Conservation (phyloP, 2,113 vertebrate genomes). For the Bubo bubo region DNA sequence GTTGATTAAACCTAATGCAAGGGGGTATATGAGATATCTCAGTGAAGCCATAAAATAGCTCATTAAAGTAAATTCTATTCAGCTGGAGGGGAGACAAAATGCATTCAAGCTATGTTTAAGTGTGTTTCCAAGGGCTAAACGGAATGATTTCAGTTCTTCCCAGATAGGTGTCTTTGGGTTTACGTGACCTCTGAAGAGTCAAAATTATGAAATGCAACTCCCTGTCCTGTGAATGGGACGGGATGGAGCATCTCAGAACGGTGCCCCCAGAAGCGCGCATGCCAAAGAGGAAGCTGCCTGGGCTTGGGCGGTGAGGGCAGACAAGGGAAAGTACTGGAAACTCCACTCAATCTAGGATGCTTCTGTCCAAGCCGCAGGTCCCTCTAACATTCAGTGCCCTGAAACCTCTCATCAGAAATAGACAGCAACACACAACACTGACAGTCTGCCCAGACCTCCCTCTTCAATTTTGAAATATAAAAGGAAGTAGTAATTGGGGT, state of each 20-base stretch:
- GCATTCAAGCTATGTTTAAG: background rate
- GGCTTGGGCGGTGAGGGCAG: background rate
- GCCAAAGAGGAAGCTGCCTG: background rate
- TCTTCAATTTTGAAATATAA: background rate
- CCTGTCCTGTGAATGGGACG: background rate
- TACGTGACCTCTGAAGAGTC: background rate
- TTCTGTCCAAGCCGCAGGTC: background rate
- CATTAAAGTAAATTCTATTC: background rate
- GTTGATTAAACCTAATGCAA: background rate
- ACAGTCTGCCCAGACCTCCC: background rate
- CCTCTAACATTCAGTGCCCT: background rate
- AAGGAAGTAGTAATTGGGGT: background rate
- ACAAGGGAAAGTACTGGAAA: background rate
- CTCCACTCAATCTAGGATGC: background rate
- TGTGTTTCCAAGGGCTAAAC: background rate
- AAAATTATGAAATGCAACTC: background rate
- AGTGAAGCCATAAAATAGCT: background rate
- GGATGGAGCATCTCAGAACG: background rate
- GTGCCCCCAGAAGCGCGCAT: rapidly evolving
- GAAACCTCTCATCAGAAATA: background rate
- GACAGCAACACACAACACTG: background rate
- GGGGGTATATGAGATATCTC: background rate
- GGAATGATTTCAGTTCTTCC: background rate
- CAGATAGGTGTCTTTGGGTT: background rate
- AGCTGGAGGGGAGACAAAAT: background rate